These are phyloP conservation scores for Danaus melanippus DNA, from an alignment of 1,140 invertebrate species.

Conservation along the genomic window DNA sequence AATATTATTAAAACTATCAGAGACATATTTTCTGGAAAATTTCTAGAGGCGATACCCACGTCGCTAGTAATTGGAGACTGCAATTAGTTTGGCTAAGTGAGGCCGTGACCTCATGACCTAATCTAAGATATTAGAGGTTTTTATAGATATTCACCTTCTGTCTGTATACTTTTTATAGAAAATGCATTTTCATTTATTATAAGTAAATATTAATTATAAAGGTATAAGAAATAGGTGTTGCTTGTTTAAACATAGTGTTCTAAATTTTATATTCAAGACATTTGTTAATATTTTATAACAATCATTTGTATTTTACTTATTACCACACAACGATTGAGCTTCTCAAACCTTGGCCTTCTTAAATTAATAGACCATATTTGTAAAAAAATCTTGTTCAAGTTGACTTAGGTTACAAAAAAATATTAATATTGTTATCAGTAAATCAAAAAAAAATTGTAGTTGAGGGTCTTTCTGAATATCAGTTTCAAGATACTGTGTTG, in stretches of 20 bases:
- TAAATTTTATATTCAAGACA: no score
- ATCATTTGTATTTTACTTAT: no score
- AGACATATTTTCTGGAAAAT: constrained; percentile 1
- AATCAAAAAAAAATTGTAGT: background rate
- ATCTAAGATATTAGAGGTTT: background rate
- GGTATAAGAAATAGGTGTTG: no score
- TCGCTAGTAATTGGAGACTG: constrained; percentile 7
- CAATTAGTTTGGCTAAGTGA: constrained; percentile 12
- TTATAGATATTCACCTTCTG: no score
- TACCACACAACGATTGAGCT: no score
- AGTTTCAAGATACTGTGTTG: constrained; percentile 10
- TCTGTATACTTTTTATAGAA: no score
- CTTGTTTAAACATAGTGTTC: no score
- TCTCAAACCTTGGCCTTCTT: no score
- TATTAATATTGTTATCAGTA: constrained; percentile 1
- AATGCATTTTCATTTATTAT: no score
- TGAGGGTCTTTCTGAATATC: constrained; percentile 3
- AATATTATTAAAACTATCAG: no score
- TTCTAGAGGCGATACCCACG: background rate
- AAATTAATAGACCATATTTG: constrained; percentile 1
- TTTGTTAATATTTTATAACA: no score
- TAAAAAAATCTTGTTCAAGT: background rate
- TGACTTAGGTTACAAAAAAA: background rate
- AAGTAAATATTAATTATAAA: no score
- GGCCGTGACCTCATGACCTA: constrained; percentile 7